A percentile compares a stretch with the other conserved stretches of the same genome.
These are phyloP conservation scores for Chionoecetes opilio DNA, from an alignment of 1,140 invertebrate genomes.

Conservation along the genomic window DNA sequence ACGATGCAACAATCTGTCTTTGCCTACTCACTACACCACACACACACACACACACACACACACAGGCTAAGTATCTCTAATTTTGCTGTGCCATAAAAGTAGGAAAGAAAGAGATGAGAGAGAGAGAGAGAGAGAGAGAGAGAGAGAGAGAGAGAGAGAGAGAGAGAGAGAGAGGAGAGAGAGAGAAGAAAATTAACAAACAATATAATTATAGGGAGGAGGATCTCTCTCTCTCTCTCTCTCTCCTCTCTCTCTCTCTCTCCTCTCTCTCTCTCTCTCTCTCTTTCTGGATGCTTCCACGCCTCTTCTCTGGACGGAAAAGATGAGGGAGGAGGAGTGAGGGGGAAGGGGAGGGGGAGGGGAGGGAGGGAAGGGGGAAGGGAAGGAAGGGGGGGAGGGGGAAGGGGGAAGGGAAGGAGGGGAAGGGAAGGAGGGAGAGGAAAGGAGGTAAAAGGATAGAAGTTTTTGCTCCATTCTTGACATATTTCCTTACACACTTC, in stretches of 20 bases:
- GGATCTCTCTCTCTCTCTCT: not conserved
- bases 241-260: not conserved
- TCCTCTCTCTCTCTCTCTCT: conserved; percentile 11
- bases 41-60: conserved; percentile 1
- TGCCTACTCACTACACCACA: not conserved
- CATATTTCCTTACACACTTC: not conserved
- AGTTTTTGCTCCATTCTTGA: not conserved
- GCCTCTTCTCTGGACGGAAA: not conserved
- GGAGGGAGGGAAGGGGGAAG: too few relatives aligned
- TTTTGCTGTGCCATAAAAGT: not conserved
- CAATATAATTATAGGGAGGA: too few relatives aligned
- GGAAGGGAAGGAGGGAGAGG: conserved; percentile 5
- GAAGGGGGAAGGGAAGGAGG: not conserved
- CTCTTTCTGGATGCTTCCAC: not conserved
- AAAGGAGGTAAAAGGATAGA: not conserved
- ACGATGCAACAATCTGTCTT: too few relatives aligned
- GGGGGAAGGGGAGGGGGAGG: not conserved
- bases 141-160: conserved; percentile 44
- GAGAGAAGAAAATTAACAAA: not conserved
- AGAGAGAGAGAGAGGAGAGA: conserved; percentile 28
- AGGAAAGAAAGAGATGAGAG: not conserved
- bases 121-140: conserved; percentile 44
- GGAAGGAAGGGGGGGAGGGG: too few relatives aligned
- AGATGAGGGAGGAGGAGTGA: too few relatives aligned
- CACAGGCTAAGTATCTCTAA: not conserved